phyloP scores from a whole-genome alignment of 2,888 invertebrate genomes.

The Phengaris arion region DNA sequence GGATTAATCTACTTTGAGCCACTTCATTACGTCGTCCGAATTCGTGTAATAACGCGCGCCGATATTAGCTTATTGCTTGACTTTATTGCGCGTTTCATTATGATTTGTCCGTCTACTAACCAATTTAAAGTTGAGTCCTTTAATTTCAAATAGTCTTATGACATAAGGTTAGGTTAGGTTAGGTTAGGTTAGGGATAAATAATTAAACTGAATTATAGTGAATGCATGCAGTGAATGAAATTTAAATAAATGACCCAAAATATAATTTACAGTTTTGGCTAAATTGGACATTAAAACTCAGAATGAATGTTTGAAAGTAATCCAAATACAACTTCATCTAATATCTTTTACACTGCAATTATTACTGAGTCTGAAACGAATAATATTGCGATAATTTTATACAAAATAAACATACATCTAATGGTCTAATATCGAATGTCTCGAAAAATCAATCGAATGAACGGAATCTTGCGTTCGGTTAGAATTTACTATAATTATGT shows the following conservation, averaged over 20 bases:
- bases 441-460: too few species aligned
- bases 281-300: neutral
- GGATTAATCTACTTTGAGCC: conserved; percentile 54
- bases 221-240: too few species aligned
- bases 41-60: conserved; percentile 22
- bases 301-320: too few species aligned
- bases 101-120: neutral
- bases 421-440: too few species aligned
- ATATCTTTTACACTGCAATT: neutral
- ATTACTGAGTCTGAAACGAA: neutral
- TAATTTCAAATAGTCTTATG: neutral
- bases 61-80: conserved; percentile 11
- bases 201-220: too few species aligned
- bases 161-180: too few species aligned
- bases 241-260: too few species aligned
- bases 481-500: neutral
- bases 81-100: conserved; percentile 4
- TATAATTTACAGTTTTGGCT: too few species aligned
- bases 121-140: neutral
- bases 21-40: conserved; percentile 54
- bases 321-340: neutral
- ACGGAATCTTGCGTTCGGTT: neutral
- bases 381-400: neutral
- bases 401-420: neutral
- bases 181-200: too few species aligned